A percentile compares a stretch with the other conserved stretches of the same genome.
Evolutionary conservation across 2,797 vertebrate species (phyloP).

Genomic region (Myoxocephalus aenaeus): DNA sequence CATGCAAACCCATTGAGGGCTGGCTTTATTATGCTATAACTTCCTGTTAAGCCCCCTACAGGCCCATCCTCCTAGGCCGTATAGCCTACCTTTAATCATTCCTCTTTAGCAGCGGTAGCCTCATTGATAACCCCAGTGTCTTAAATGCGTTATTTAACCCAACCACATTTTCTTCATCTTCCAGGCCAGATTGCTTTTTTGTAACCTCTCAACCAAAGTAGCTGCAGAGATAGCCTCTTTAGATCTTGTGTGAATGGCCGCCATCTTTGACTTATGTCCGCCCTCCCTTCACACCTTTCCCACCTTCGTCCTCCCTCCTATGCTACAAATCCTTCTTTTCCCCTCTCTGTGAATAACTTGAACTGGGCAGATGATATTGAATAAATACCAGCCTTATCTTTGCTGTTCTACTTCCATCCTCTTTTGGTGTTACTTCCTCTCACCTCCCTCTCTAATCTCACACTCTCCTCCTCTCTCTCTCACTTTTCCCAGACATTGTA

Average conservation of each 20-base stretch:
- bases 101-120: conserved; percentile 2
- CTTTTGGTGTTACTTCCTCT: conserved; percentile 55
- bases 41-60: neutral
- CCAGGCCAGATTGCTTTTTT: conserved; percentile 12
- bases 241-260: conserved; percentile 37
- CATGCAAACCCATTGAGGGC: neutral
- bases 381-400: conserved; percentile 61
- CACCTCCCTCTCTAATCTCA: conserved; percentile 55
- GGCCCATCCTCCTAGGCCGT: neutral
- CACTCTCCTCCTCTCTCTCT: conserved; percentile 4
- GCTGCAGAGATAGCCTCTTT: conserved; percentile 8
- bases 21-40: neutral
- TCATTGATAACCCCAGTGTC: conserved; percentile 18
- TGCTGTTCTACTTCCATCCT: conserved; percentile 38
- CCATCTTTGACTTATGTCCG: conserved; percentile 24
- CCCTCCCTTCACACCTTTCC: neutral
- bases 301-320: neutral
- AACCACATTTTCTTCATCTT: conserved; percentile 17
- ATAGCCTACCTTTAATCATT: conserved; percentile 4
- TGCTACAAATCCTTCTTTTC: conserved; percentile 31
- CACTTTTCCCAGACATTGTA: conserved; percentile 56
- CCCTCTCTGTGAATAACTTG: conserved; percentile 32
- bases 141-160: conserved; percentile 15
- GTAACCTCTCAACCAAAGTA: conserved; percentile 26
- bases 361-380: conserved; percentile 48